Conservation (phyloP, 2,113 vertebrate species). For the Beaufortia kweichowensis region DNA sequence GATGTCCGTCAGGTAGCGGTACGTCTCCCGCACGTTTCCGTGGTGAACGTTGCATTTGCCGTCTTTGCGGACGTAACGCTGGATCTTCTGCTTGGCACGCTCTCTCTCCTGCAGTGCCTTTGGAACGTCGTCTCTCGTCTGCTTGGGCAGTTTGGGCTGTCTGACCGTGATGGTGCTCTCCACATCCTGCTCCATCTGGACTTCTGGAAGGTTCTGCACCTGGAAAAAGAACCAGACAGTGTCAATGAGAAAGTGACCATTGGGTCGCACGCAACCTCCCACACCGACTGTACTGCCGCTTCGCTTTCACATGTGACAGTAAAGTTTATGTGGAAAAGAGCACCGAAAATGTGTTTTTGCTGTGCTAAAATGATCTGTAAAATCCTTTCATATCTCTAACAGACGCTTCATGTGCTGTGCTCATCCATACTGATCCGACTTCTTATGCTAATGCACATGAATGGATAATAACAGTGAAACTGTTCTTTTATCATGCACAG, state of each 20-base stretch:
- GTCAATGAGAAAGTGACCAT: not conserved
- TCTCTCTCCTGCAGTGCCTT: conserved; percentile 80
- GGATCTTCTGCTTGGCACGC: conserved; percentile 82
- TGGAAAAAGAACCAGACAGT: conserved; percentile 29
- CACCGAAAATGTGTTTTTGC: too few species aligned
- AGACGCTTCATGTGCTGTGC: too few species aligned
- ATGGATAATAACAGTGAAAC: too few species aligned
- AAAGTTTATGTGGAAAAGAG: too few species aligned
- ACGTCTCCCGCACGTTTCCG: conserved; percentile 93
- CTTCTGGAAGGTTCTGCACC: conserved; percentile 83
- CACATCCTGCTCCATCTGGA: conserved; percentile 97
- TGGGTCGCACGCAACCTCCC: too few species aligned
- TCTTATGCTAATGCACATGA: not conserved
- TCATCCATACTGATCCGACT: too few species aligned
- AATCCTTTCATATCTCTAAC: too few species aligned
- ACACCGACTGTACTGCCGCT: too few species aligned
- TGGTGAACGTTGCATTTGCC: conserved; percentile 99
- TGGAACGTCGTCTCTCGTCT: conserved; percentile 84
- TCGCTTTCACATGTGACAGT: too few species aligned
- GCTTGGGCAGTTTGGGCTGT: conserved; percentile 89
- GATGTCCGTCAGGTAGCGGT: conserved; percentile 95
- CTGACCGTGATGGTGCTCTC: conserved; percentile 89
- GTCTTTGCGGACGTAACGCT: conserved; percentile 96
- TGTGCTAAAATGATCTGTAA: too few species aligned
- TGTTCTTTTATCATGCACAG: too few species aligned